A percentile compares a stretch with the other conserved stretches of the same genome.
Conservation (phyloP, 1,140 invertebrate genomes). For the Protaetia brevitarsis region DNA sequence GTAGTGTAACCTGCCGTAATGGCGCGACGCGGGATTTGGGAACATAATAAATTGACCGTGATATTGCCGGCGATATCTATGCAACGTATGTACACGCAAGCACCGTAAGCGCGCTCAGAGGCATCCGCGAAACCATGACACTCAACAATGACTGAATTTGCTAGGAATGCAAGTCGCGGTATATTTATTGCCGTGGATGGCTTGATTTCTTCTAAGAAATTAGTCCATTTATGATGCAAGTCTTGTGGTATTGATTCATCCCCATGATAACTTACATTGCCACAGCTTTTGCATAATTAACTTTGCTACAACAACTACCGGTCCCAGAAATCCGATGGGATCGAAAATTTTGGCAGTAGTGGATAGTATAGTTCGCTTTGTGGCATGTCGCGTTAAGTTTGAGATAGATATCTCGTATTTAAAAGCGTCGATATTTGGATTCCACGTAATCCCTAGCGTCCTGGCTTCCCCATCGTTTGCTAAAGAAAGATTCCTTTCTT, state of each 20-base stretch:
- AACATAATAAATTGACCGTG: background rate
- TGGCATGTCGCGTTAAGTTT: background rate
- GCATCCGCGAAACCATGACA: conserved; percentile 46
- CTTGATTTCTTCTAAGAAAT: background rate
- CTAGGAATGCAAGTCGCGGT: background rate
- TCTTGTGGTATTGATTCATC: background rate
- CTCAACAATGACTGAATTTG: background rate
- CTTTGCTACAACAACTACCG: background rate
- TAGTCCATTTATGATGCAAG: background rate
- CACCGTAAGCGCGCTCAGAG: conserved; percentile 43
- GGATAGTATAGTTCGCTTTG: background rate
- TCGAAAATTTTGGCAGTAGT: background rate
- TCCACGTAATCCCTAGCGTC: background rate
- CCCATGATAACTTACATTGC: background rate
- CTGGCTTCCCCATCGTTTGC: background rate
- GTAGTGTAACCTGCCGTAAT: conserved; percentile 21
- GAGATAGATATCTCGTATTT: background rate
- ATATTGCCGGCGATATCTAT: background rate
- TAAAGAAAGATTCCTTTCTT: background rate
- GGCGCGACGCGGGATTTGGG: conserved; percentile 28
- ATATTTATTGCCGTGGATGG: background rate
- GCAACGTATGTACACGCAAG: conserved; percentile 41
- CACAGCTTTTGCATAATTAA: conserved; percentile 3
- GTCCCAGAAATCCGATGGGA: background rate
- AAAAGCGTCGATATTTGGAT: background rate